Conservation (phyloP, 2,888 invertebrate species). For the Syrphus vitripennis region DNA sequence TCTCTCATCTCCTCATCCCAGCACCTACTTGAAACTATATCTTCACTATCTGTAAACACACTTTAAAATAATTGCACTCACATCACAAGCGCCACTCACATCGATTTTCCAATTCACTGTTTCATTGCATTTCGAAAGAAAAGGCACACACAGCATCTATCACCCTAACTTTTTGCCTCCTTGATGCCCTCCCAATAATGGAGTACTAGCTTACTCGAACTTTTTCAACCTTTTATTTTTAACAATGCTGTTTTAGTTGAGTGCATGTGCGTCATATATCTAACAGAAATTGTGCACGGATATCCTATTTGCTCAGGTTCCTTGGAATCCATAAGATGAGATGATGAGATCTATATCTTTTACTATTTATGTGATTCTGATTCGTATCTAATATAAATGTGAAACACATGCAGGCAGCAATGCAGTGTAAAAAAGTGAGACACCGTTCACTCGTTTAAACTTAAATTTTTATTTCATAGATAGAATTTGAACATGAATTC, state of each 20-base stretch:
- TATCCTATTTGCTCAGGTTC: slow-evolving; percentile 59
- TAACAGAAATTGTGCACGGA: slow-evolving; percentile 53
- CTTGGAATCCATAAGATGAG: slow-evolving; percentile 11
- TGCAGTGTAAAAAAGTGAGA: slow-evolving; percentile 20
- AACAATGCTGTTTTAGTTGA: not conserved
- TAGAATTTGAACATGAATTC: slow-evolving; percentile 20
- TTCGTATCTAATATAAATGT: not conserved
- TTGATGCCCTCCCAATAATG: not conserved
- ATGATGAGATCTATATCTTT: slow-evolving; percentile 35
- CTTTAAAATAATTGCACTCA: slow-evolving; percentile 69
- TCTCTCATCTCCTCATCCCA: not conserved
- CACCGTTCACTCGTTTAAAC: not conserved
- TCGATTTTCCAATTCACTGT: slow-evolving; percentile 68
- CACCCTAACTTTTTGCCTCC: too few relatives aligned
- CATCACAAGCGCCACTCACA: slow-evolving; percentile 62
- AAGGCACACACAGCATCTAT: slow-evolving; percentile 24
- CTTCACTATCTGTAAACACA: slow-evolving; percentile 63
- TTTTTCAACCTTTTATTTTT: slow-evolving; percentile 8
- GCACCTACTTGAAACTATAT: slow-evolving; percentile 50
- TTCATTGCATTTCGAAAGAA: slow-evolving; percentile 53
- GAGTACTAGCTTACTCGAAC: slow-evolving; percentile 17
- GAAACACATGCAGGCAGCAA: slow-evolving; percentile 8
- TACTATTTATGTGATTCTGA: not conserved
- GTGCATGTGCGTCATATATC: slow-evolving; percentile 1
- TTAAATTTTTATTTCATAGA: slow-evolving; percentile 31